Evolutionary conservation across 23 tunicate species (phyloP), one percentile per base, ranked within the genome.

Genomic region (Aplidium turbinatum): DNA sequence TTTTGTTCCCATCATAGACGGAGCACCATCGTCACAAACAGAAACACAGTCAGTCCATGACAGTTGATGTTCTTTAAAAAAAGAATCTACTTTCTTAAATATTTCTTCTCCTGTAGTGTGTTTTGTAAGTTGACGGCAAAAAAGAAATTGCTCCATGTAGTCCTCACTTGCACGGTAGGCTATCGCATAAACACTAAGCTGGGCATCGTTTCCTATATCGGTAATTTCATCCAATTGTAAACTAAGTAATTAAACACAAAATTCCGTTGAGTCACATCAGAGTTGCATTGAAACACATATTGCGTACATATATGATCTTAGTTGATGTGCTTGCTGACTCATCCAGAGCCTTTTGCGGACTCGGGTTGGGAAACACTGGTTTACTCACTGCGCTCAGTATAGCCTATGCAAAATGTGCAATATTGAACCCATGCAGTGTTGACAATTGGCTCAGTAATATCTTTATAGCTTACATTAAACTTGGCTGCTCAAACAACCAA

Each of bases 1-100:
- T 74, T 74, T 74, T 7, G 21, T 58, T 31, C 79, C 79, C 79
- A 74, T 74, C 79, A 58, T 74, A 5, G 51, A 66, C 51, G 73
- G 73, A 66, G 51, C 73, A 22, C 73, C 73, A 66, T 66, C 22
- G 4, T 22, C 73, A 39, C 73, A 66, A 9, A 50, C 52, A 66
- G 73, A 66, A 4, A 66, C 52, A 66, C 73, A 66, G 73, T 36
- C 73, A 36, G 73, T 38, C 73, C 73, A 66, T 22, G 25, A 38
- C 36, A 66, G 51, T 26, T 66, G 52, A 35, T 66, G 51, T 36
- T 35, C 73, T 66, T 66, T 11, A 39, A 66, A 66, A 39, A 66
- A 66, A 9, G 51, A 66, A 66, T 66, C 50, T 28, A 66, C 51
- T 66, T 66, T 66, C 51, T 66, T 35, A 66, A 66, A 66, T 36